Base-by-base conservation (phyloP, 1,140 invertebrate species). In the Dendrolimus kikuchii region DNA sequence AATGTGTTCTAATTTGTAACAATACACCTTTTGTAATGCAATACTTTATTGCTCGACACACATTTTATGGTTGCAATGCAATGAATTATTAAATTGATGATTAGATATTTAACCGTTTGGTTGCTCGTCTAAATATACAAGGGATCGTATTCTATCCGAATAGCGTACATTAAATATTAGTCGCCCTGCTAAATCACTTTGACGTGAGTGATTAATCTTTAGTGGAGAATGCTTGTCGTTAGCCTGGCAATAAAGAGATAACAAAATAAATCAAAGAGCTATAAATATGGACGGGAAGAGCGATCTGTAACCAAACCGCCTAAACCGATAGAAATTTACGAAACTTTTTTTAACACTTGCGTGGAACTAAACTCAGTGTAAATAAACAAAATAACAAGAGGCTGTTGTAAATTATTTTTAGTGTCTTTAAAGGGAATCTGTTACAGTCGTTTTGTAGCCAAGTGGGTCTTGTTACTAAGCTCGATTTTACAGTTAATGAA, bases 201-300 rank as follows among this genome's bases (percentile, higher is more conserved):
- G 82, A 83, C 80, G 66, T 60, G 57, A 64, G 77, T 79, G 76
- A 86, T 86, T 82, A 82, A 86, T 86, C 81, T 86, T 81, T 68
- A 49, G 51, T 75, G 71, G 69, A 81, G 78, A 81, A 82, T 69
- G 78, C 69, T 74, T 86, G 82, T 86, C 82, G 82, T 83, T 86
- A 82, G 74, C 59, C 64, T 40, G 51, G 74, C 80, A 83, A 83
- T 86, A 86, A 86, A 83, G 79, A 77, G 80, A 82, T 83, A 86
- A 83, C 77, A 82, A 83, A 86, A 86, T 86, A 86, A 86, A 86
- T 84, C 82, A 86, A 84, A 83, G 56, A 59, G 66, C 74, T 73
- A 80, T 86, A 84, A 86, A 84, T 83, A 82, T 66, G 59, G 62
- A 44, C 59, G 60, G 66, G 73, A 82, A 74, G 80, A 82, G 68